These are phyloP conservation scores for Sphaeridia pumilis DNA, from an alignment of 2,888 invertebrate genomes.

Conservation along the genomic window DNA sequence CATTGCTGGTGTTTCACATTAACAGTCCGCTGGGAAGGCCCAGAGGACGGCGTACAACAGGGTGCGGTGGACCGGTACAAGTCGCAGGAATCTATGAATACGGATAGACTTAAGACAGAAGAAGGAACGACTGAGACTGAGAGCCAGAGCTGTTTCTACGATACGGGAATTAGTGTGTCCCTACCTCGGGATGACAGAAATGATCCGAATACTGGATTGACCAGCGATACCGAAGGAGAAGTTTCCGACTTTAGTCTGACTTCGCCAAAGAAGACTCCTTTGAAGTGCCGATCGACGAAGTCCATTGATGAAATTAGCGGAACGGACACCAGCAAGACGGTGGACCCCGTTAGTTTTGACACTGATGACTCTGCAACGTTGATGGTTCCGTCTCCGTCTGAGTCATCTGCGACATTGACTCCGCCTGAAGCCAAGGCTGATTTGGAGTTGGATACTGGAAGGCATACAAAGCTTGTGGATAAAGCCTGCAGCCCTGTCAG, in stretches of 20 bases:
- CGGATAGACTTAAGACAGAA: conserved; percentile 28
- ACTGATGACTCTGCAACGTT: conserved; percentile 23
- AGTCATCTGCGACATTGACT: conserved; percentile 11
- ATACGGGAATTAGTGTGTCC: conserved; percentile 34
- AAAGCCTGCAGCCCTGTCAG: conserved; percentile 31
- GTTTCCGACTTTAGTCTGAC: conserved; percentile 33
- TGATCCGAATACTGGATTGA: conserved; percentile 16
- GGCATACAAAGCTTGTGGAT: conserved; percentile 15
- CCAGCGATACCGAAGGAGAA: conserved; percentile 34
- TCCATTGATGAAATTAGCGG: conserved; percentile 27
- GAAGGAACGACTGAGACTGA: conserved; percentile 30
- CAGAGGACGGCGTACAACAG: conserved; percentile 26
- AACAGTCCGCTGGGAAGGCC: conserved; percentile 36
- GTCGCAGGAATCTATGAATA: conserved; percentile 32
- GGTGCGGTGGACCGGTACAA: conserved; percentile 33
- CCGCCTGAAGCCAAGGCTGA: conserved; percentile 7
- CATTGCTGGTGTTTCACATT: too few relatives aligned
- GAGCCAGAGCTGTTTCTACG: conserved; percentile 33
- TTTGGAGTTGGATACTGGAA: conserved; percentile 5
- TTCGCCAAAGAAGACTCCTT: conserved; percentile 28
- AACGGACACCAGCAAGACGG: conserved; percentile 6
- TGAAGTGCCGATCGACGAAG: conserved; percentile 20
- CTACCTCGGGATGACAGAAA: conserved; percentile 28
- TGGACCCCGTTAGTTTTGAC: conserved; percentile 18
- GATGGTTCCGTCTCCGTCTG: conserved; percentile 15